These are phyloP conservation scores for Miltochrista miniata DNA, from an alignment of 2,888 invertebrate species.

Conservation along the genomic window DNA sequence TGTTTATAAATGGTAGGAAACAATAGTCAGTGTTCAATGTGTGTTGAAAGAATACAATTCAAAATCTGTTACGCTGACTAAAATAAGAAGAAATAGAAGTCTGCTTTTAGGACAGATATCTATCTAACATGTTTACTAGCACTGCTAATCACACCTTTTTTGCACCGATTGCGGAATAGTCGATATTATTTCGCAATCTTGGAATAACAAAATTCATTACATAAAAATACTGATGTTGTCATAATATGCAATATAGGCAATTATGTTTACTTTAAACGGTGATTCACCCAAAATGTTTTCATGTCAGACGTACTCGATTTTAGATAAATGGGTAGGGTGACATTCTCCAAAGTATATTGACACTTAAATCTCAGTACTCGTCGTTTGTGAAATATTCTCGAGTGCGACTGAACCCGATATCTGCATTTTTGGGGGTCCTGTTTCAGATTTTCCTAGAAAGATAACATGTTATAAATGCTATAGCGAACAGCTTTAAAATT, in stretches of 20 bases:
- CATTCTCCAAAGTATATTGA: constrained; percentile 30
- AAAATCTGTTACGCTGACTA: too few relatives aligned
- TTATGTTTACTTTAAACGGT: constrained; percentile 25
- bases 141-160: background rate
- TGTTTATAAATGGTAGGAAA: too few relatives aligned
- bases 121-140: too few relatives aligned
- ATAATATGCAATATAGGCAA: constrained; percentile 10
- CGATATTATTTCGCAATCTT: background rate
- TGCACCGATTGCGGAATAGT: background rate
- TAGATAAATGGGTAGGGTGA: constrained; percentile 38
- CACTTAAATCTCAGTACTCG: too few relatives aligned
- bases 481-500: too few relatives aligned
- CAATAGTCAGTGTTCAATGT: too few relatives aligned
- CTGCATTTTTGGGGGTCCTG: background rate
- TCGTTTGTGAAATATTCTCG: background rate
- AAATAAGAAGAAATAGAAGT: too few relatives aligned
- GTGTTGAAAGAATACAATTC: too few relatives aligned
- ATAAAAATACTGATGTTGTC: background rate
- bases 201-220: too few relatives aligned
- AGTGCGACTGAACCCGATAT: background rate
- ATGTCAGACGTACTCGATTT: constrained; percentile 12
- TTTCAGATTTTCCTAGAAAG: too few relatives aligned
- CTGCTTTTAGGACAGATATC: too few relatives aligned
- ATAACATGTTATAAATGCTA: too few relatives aligned
- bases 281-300: constrained; percentile 22